Percentiles rank a stretch among this genome's conserved stretches.
phyloP scores from a whole-genome alignment of 2,888 invertebrate species.

The Zonitis immaculata region DNA sequence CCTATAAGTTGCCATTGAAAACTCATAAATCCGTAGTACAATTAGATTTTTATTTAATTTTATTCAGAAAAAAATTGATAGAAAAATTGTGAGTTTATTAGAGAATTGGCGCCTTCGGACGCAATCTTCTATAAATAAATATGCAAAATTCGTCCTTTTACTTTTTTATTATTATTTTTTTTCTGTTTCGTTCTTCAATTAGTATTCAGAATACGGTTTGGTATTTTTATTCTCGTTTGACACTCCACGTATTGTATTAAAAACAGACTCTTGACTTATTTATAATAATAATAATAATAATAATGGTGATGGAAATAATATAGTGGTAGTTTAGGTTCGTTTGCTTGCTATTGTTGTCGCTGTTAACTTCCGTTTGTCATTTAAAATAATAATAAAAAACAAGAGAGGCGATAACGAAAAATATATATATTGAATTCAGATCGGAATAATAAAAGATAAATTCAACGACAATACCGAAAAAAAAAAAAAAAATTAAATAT shows the following conservation, averaged over 20 bases:
- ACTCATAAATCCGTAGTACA: not conserved
- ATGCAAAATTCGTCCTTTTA: not conserved
- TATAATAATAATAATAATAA: slow-evolving; percentile 17
- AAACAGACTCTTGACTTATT: slow-evolving; percentile 15
- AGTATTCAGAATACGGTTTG: not conserved
- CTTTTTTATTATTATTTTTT: not conserved
- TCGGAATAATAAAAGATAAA: slow-evolving; percentile 17
- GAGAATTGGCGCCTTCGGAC: not conserved
- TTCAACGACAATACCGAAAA: no score
- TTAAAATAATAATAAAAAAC: not conserved
- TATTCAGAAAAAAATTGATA: no score
- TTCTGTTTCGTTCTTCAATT: not conserved
- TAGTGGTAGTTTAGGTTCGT: slow-evolving; percentile 4
- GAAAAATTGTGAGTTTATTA: no score
- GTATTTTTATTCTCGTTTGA: not conserved
- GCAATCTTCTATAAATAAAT: not conserved
- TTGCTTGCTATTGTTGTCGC: not conserved
- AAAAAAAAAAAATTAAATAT: slow-evolving; percentile 20
- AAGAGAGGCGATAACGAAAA: not conserved
- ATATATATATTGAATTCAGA: slow-evolving; percentile 21
- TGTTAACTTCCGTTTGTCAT: slow-evolving; percentile 12
- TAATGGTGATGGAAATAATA: slow-evolving; percentile 5
- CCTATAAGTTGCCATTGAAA: not conserved
- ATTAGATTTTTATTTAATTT: no score
- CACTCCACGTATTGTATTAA: slow-evolving; percentile 15